phyloP scores from a whole-genome alignment of 2,113 vertebrate genomes.

The Sus scrofa region DNA sequence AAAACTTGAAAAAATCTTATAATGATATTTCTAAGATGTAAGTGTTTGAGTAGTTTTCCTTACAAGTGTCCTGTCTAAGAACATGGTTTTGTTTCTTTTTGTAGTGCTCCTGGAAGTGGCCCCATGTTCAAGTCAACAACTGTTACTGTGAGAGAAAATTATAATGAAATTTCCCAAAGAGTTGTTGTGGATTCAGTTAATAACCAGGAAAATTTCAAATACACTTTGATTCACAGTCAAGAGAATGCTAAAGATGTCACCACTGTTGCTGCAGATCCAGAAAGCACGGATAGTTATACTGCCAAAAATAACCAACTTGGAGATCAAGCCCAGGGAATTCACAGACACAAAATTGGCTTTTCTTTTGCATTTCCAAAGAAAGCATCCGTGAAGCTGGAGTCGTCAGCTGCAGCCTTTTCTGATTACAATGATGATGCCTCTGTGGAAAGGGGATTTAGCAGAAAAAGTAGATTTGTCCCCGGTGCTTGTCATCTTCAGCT shows the following conservation, averaged over 20 bases:
- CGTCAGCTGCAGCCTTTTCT: conserved; percentile 93
- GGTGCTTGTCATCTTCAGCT: conserved; percentile 82
- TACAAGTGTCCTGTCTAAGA: background rate
- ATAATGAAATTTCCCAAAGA: conserved; percentile 80
- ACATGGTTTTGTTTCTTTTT: conserved; percentile 55
- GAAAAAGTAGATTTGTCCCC: conserved; percentile 88
- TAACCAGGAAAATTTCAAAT: conserved; percentile 79
- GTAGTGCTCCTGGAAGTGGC: conserved; percentile 93
- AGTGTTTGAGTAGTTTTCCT: background rate
- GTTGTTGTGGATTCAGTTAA: conserved; percentile 70
- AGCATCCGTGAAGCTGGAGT: conserved; percentile 91
- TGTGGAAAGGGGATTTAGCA: conserved; percentile 82
- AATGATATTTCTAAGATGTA: background rate
- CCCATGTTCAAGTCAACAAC: conserved; percentile 96
- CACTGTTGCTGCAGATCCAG: conserved; percentile 69
- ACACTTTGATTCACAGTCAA: background rate
- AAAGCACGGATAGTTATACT: conserved; percentile 71
- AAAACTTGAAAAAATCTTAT: background rate
- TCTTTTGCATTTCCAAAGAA: conserved; percentile 95
- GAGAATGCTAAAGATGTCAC: conserved; percentile 74
- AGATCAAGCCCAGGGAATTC: conserved; percentile 85
- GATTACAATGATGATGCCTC: conserved; percentile 90
- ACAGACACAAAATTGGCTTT: conserved; percentile 90
- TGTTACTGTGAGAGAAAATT: conserved; percentile 90
- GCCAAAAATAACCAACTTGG: conserved; percentile 77